Evolutionary conservation across 2,888 invertebrate genomes (phyloP), one percentile per base, ranked within the genome.

Genomic region (Acanthacorydalis orientalis): DNA sequence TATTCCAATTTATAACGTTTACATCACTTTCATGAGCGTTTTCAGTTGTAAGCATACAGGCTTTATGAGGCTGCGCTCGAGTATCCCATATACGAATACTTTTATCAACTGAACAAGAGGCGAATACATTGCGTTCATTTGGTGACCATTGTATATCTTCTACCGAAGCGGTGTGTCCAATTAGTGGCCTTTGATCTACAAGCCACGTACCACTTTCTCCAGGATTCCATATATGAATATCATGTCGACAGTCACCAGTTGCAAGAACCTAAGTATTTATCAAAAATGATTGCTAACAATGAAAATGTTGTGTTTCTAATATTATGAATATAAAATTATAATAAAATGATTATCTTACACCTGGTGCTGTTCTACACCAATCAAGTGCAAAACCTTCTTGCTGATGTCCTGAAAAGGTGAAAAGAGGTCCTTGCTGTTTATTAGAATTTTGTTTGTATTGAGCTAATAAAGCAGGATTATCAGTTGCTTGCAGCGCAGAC

Each of bases 131-230:
- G 54, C 74, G 72, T 69, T 98, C 98, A 68, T 83, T 93, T 1
- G 96, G 96, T 50, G 96, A 96, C 98, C 98, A 98, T 60, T 97
- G 96, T 52, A 99, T 72, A 65, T 99, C 98, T 72, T 98, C 98
- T 10, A 99, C 90, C 31, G 96, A 96, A 43, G 75, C 80, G 15
- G 81, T 82, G 62, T 99, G 98, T 0, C 89, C 93, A 44, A 78
- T 70, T 48, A 88, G 74, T 0, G 97, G 88, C 44, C 86, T 73
- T 63, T 91, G 89, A 65, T 95, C 91, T 1, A 97, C 89, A 55
- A 76, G 74, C 97, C 97, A 98, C 10, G 72, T 71, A 11, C 79
- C 80, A 50, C 74, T 80, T 60, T 88, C 80, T 48, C 74, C 69
- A 23, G 90, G 86, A 53, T 77, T 78, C 97, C 97, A 98, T 54